Base-by-base conservation (phyloP, 2,797 vertebrate genomes). In the Lycodopsis pacificus region DNA sequence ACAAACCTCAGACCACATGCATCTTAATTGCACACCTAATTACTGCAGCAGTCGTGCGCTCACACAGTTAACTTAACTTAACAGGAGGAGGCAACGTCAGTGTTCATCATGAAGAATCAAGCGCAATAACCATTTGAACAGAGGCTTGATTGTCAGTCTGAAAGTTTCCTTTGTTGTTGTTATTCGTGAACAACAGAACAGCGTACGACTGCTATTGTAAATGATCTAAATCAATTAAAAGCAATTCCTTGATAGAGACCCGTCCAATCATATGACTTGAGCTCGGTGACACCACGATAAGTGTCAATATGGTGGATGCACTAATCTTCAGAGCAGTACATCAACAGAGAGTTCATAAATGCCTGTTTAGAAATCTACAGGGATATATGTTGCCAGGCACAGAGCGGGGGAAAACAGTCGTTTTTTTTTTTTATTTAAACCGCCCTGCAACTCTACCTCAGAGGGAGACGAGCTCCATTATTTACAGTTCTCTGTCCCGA, bases 401-500 rank as follows among this genome's bases (percentile, higher is more conserved):
- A 74, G 79, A 82, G 73, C 5, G 7, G 32, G 32, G 57, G 59
- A 85, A 85, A 83, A 81, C 77, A 66, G 84, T n/a, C 82, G 81
- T 87, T 20, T 85, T 30, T 30, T 30, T 30, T 27, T 30, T 30
- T 30, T 32, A 76, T 34, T 77, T 38, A 2, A 92, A 86, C 87
- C 80, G 80, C 83, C 73, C 80, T 8, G 65, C 68, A 79, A 82
- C 76, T 84, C 82, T 10, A 73, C 82, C 86, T 89, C 90, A 81
- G 86, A 87, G 79, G 87, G 91, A 82, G 85, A 86, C 71, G 73
- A 75, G 89, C 78, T 68, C 71, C 56, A 69, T 93, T 93, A 95
- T 95, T 95, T 95, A 94, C 90, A 71, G 81, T 86, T 89, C 83
- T 86, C 86, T 71, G 83, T 91, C 92, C 91, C 73, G 87, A 95